These are phyloP conservation scores for Scatophagus argus DNA, from an alignment of 2,113 vertebrate species.

Conservation along the genomic window DNA sequence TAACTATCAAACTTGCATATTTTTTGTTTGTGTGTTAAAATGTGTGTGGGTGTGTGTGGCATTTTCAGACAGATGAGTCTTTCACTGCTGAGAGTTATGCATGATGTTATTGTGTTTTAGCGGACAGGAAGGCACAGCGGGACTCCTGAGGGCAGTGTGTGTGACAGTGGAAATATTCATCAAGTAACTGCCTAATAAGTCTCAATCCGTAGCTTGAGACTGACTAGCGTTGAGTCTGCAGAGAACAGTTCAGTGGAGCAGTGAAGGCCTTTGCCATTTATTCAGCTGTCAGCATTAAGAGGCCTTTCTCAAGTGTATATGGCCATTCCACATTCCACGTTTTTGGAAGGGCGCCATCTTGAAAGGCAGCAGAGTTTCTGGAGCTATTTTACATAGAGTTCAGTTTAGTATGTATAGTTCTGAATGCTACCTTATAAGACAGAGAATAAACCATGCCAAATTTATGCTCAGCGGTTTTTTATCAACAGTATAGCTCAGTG, in stretches of 20 bases:
- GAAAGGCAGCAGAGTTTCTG: too few relatives aligned
- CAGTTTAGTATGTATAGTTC: not conserved
- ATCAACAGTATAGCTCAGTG: not conserved
- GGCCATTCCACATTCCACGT: not conserved
- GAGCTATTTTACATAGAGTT: slow-evolving; percentile 2
- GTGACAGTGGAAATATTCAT: slow-evolving; percentile 47
- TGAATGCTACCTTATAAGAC: not conserved
- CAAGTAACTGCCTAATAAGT: slow-evolving; percentile 34
- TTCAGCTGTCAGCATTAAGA: slow-evolving; percentile 11
- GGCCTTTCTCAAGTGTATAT: not conserved
- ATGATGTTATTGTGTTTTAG: slow-evolving; percentile 21
- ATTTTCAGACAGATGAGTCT: slow-evolving; percentile 24
- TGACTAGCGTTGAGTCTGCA: slow-evolving; percentile 30
- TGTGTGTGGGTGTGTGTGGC: slow-evolving; percentile 14
- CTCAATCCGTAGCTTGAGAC: slow-evolving; percentile 33
- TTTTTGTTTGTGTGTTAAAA: slow-evolving; percentile 22
- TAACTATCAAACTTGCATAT: slow-evolving; percentile 15
- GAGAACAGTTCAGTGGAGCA: slow-evolving; percentile 46
- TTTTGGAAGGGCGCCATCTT: too few relatives aligned
- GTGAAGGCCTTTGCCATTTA: slow-evolving; percentile 32
- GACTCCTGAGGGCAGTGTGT: slow-evolving; percentile 36
- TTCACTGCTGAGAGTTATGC: slow-evolving; percentile 17
- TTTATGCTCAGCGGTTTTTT: not conserved
- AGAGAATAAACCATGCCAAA: not conserved
- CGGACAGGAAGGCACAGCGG: slow-evolving; percentile 16